Evolutionary conservation across 1,140 invertebrate species (phyloP).

Genomic region (Homarus americanus): DNA sequence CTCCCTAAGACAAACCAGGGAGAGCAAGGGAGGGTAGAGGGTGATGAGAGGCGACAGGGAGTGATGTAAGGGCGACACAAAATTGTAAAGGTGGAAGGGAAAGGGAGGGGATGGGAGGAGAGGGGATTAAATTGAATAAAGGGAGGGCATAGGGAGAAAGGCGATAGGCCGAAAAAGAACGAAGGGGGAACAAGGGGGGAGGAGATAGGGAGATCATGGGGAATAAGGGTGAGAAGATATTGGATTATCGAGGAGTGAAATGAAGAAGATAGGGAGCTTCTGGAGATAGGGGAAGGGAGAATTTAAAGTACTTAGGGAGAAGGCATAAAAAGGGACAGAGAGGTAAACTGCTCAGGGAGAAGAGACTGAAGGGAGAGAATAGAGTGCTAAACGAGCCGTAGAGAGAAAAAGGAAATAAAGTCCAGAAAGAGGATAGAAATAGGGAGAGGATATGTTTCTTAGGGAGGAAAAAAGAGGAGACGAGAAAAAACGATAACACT

Average conservation of each 20-base stretch:
- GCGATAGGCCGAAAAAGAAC: not conserved
- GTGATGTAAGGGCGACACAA: too few species aligned
- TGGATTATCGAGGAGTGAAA: not conserved
- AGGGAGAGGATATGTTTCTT: too few species aligned
- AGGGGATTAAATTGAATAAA: not conserved
- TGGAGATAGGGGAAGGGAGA: not conserved
- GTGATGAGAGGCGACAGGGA: not conserved
- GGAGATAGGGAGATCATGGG: not conserved
- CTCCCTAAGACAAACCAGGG: too few species aligned
- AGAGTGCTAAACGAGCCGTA: too few species aligned
- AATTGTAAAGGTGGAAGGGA: not conserved
- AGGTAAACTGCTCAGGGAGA: not conserved
- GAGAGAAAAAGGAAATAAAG: too few species aligned
- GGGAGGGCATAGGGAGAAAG: not conserved
- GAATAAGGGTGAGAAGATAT: not conserved
- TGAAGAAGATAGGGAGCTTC: not conserved
- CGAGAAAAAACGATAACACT: too few species aligned
- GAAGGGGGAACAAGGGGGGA: not conserved
- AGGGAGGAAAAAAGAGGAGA: too few species aligned
- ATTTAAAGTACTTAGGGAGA: not conserved
- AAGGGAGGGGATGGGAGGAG: not conserved
- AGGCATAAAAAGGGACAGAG: not conserved
- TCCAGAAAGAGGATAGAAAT: too few species aligned
- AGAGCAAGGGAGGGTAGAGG: not conserved
- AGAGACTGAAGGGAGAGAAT: not conserved